A percentile compares a stretch with the other conserved stretches of the same genome.
Conservation (phyloP, 1,140 invertebrate species). For the Nephila pilipes region DNA sequence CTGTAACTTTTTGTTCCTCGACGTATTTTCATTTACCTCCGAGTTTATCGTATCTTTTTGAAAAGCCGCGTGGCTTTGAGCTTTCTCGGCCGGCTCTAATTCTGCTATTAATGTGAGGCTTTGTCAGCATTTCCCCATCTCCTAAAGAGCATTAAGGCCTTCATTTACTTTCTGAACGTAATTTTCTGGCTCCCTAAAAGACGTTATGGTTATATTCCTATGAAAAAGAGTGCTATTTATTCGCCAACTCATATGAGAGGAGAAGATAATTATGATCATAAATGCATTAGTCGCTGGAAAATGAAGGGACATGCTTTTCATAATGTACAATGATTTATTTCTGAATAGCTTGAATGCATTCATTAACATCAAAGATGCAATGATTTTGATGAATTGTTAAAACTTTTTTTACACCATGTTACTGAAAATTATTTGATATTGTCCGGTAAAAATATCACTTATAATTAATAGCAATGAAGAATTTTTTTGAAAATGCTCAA, state of each 20-base stretch:
- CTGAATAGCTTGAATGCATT: background rate
- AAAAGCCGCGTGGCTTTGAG: background rate
- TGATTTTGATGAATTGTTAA: background rate
- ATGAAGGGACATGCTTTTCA: conserved; percentile 61
- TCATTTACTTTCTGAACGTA: conserved; percentile 62
- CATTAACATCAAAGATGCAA: background rate
- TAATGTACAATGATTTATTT: background rate
- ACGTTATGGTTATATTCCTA: conserved; percentile 47
- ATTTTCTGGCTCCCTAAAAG: conserved; percentile 40
- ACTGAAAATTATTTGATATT: background rate
- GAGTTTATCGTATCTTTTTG: conserved; percentile 45
- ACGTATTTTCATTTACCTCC: conserved; percentile 57
- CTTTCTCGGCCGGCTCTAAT: conserved; percentile 32
- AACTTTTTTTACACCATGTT: background rate
- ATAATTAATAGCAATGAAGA: no score
- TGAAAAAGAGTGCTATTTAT: conserved; percentile 64
- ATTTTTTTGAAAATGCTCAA: no score
- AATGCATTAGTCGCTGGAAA: conserved; percentile 56
- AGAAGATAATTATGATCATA: conserved; percentile 64
- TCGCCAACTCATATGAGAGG: conserved; percentile 40
- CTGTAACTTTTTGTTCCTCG: conserved; percentile 33
- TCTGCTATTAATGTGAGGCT: conserved; percentile 62
- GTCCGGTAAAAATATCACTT: background rate
- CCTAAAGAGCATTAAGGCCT: conserved; percentile 70
- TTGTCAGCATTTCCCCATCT: conserved; percentile 69